These are phyloP conservation scores for Polyommatus icarus DNA, from an alignment of 2,888 invertebrate species.

Conservation along the genomic window DNA sequence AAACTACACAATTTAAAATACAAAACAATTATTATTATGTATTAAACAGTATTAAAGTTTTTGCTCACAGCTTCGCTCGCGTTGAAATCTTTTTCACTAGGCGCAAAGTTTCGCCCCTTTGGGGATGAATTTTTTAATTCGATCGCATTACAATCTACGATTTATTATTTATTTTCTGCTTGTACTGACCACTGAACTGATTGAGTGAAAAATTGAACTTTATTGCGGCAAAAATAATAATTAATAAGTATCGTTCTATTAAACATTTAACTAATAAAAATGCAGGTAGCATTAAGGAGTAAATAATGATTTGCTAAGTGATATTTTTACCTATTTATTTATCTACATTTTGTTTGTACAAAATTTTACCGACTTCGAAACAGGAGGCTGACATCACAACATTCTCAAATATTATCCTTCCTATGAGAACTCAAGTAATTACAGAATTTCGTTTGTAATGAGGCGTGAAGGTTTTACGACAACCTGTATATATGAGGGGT, in stretches of 20 bases:
- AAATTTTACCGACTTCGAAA: not conserved
- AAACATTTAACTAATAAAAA: too few species aligned
- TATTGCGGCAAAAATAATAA: too few species aligned
- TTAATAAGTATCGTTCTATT: too few species aligned
- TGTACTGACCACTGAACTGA: too few species aligned
- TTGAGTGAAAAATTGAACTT: too few species aligned
- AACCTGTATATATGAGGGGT: conserved; percentile 48
- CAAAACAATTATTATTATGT: not conserved
- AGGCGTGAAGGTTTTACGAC: conserved; percentile 58
- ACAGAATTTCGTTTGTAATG: conserved; percentile 71
- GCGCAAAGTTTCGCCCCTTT: not conserved
- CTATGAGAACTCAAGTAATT: conserved; percentile 73
- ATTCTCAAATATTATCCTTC: conserved; percentile 36
- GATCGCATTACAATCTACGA: too few species aligned
- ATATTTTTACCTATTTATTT: too few species aligned
- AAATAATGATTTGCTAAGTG: too few species aligned
- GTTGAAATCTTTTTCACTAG: not conserved
- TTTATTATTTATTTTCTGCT: too few species aligned
- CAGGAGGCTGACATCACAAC: not conserved
- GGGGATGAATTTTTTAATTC: too few species aligned
- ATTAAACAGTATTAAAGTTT: not conserved
- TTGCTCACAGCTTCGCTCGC: not conserved
- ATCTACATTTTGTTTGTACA: not conserved
- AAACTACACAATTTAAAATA: too few species aligned
- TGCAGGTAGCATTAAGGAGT: too few species aligned